Percentiles rank a stretch among this genome's conserved stretches.
Evolutionary conservation across 2,797 vertebrate species (phyloP).

Genomic region (Vipera ursinii): DNA sequence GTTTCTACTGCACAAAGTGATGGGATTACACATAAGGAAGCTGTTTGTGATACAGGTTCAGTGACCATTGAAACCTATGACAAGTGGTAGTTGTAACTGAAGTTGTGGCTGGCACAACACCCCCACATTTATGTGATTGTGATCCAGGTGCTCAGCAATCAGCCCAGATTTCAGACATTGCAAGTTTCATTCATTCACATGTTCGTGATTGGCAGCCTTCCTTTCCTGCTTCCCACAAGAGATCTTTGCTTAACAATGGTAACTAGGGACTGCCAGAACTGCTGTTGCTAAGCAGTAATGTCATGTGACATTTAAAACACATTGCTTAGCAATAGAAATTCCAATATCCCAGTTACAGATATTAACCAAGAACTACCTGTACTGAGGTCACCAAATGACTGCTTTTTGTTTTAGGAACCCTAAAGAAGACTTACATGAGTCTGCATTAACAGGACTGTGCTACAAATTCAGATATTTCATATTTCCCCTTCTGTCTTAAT

Average conservation of each 20-base stretch:
- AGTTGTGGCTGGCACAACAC: too few relatives aligned
- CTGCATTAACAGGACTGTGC: background rate
- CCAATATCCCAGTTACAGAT: background rate
- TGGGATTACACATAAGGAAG: background rate
- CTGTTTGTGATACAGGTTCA: too few relatives aligned
- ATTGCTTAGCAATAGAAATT: background rate
- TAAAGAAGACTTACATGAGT: background rate
- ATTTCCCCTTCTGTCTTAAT: background rate
- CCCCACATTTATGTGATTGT: too few relatives aligned
- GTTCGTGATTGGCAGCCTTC: background rate
- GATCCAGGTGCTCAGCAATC: too few relatives aligned
- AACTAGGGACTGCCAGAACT: background rate
- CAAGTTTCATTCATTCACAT: background rate
- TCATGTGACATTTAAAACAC: background rate
- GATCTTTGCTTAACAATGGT: background rate
- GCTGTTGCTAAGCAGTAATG: background rate
- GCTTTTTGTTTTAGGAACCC: background rate
- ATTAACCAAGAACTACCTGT: background rate
- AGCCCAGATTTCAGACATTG: background rate
- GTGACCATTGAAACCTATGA: too few relatives aligned
- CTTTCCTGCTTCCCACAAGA: background rate
- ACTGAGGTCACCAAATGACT: background rate
- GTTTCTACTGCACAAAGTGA: background rate
- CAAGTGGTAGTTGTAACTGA: too few relatives aligned
- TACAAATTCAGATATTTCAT: background rate